Evolutionary conservation across 2,888 invertebrate species (phyloP), one percentile per base, ranked within the genome.

Genomic region (Nephrotoma appendiculata): DNA sequence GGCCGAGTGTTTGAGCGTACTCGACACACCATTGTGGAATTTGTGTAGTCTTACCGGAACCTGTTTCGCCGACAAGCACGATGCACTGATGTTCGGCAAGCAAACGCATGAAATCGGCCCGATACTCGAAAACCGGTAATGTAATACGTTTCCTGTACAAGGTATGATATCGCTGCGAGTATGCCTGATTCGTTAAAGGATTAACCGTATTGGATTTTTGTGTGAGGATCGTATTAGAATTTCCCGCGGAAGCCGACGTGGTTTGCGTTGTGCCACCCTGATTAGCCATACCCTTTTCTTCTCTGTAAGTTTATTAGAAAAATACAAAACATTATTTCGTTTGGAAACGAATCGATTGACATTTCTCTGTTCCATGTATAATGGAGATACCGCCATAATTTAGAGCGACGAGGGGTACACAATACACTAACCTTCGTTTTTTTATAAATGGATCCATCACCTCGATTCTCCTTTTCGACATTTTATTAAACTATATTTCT

Each of bases 41-140:
- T 92, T 99, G 99, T 11, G 99, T 99, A 0, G 99, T 99, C 93
- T 99, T 99, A 0, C 99, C 99, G 1, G 98, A 99, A n/a, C 99
- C 99, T 0, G 99, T 99, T 91, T 99, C 99, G 89, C 99, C 99
- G 4, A 99, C 99, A 0, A 99, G 93, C 1, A 99, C 98, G 42
- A 99, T 97, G 88, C 97, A 97, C 90, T 99, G 99, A 91, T 99
- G 96, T 87, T 96, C 96, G 88, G 95, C 95, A n/a, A 99, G 92
- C 57, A 98, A 93, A 89, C 98, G 95, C 96, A 98, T 97, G 91
- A 99, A 99, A 92, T 99, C 98, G 1, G 96, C 95, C 89, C 97
- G 95, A 92, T 99, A 99, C 90, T 99, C 99, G 94, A 99, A 99
- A 0, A 99, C 99, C 0, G 99, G 99, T 87, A 99, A 93, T 1